phyloP scores from a whole-genome alignment of 1,140 invertebrate genomes.

The Temnothorax curvispinosus region DNA sequence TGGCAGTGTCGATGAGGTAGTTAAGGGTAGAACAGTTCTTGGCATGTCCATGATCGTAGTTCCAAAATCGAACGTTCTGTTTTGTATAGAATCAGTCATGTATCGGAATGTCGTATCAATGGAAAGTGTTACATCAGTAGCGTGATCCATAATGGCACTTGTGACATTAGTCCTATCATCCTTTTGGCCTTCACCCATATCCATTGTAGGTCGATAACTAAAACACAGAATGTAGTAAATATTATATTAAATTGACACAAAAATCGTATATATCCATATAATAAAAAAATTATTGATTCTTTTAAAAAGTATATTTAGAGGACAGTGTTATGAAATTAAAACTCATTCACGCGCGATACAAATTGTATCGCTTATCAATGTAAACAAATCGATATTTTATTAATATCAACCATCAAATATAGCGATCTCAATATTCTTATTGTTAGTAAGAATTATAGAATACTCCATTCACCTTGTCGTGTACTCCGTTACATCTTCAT shows the following conservation, averaged over 20 bases:
- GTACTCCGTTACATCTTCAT: slow-evolving; percentile 24
- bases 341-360: not conserved
- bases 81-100: slow-evolving; percentile 26
- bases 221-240: not conserved
- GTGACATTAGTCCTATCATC: slow-evolving; percentile 6
- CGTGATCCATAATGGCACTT: not conserved
- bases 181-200: not conserved
- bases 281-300: not conserved
- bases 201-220: slow-evolving; percentile 31
- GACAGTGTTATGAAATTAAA: not conserved
- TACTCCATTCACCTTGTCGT: slow-evolving; percentile 1
- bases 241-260: slow-evolving; percentile 12
- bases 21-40: slow-evolving; percentile 24
- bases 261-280: not conserved
- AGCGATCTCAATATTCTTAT: not conserved
- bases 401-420: not conserved
- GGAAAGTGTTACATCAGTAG: slow-evolving; percentile 2
- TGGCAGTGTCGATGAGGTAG: slow-evolving; percentile 38
- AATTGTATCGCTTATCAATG: not conserved
- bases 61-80: slow-evolving; percentile 25
- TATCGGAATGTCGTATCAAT: slow-evolving; percentile 60
- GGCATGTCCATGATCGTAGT: slow-evolving; percentile 8
- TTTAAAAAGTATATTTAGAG: not conserved
- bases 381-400: not conserved
- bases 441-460: not conserved